These are phyloP conservation scores for Pollenia amentaria DNA, from an alignment of 2,888 invertebrate genomes.

Conservation along the genomic window DNA sequence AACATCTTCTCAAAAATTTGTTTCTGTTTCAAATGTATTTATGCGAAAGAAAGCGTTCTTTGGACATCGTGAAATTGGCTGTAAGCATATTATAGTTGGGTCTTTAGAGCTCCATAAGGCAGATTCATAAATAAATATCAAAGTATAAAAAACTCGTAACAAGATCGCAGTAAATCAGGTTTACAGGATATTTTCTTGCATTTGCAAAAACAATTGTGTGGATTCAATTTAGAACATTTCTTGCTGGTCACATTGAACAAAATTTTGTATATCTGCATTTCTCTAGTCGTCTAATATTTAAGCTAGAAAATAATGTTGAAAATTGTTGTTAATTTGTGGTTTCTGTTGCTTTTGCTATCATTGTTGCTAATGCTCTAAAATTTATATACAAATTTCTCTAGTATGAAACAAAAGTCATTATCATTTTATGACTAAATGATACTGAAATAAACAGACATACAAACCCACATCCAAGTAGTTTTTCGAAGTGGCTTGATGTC, in stretches of 20 bases:
- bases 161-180: no score
- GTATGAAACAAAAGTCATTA: constrained; percentile 39
- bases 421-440: constrained; percentile 7
- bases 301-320: constrained; percentile 61
- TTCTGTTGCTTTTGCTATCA: constrained; percentile 55
- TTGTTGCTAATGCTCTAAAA: constrained; percentile 54
- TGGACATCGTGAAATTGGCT: no score
- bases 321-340: constrained; percentile 70
- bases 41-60: no score
- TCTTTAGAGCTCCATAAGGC: no score
- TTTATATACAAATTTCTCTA: constrained; percentile 23
- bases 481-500: no score
- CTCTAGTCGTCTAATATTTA: constrained; percentile 23
- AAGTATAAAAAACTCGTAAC: no score
- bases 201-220: no score
- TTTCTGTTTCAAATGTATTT: no score
- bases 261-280: constrained; percentile 9
- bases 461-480: neutral
- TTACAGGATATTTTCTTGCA: no score
- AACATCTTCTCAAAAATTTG: no score
- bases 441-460: neutral
- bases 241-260: constrained; percentile 11
- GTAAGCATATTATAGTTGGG: no score
- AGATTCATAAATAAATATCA: no score
- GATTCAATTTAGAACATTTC: neutral